A percentile compares a stretch with the other conserved stretches of the same genome.
Evolutionary conservation across 2,797 vertebrate species (phyloP).

Genomic region (Melanitta fusca): DNA sequence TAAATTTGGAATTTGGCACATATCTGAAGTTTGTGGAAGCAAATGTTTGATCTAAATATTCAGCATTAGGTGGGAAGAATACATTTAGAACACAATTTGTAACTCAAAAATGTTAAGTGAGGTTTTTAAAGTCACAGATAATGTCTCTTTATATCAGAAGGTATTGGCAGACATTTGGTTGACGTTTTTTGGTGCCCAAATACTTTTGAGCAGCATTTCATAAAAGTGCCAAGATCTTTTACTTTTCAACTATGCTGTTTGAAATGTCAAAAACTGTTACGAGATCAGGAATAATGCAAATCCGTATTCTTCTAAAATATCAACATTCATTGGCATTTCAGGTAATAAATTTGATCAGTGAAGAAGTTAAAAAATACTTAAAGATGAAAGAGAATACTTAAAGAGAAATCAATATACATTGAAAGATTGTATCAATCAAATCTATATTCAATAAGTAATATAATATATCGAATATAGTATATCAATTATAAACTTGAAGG

Average conservation of each 20-base stretch:
- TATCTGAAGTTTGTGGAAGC: constrained; percentile 43
- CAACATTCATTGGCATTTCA: not conserved
- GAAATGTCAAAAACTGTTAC: not conserved
- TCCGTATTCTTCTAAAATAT: not conserved
- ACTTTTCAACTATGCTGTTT: not conserved
- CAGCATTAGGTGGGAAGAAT: not conserved
- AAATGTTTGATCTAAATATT: constrained; percentile 18
- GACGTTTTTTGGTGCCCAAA: not conserved
- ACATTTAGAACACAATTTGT: not conserved
- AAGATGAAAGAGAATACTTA: not conserved
- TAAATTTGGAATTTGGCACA: constrained; percentile 71
- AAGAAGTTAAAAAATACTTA: not conserved
- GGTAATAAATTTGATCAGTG: not conserved
- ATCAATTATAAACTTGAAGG: not conserved
- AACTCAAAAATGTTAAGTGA: not conserved
- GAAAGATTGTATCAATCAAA: not conserved
- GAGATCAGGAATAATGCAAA: not conserved
- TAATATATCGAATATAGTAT: not conserved
- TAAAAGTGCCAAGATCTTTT: not conserved
- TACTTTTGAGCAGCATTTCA: not conserved
- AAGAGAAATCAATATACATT: not conserved
- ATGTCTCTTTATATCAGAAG: not conserved
- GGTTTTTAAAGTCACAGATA: not conserved
- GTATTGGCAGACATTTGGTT: not conserved
- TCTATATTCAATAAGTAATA: not conserved